Base-by-base conservation (phyloP, 2,113 vertebrate species). In the Noctilio leporinus region DNA sequence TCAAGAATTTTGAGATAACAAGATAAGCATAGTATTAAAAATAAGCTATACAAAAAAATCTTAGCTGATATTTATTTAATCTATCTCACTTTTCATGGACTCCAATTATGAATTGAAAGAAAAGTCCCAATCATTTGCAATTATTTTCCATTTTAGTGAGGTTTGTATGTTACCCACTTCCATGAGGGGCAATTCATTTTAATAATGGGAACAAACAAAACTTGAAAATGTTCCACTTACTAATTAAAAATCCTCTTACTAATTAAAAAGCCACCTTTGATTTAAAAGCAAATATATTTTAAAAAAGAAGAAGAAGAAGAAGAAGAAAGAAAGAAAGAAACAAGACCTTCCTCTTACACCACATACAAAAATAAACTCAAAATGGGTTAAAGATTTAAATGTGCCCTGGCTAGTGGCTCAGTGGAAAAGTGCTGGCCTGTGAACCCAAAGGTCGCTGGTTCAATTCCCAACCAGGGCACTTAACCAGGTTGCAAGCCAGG, bases 191-290 rank as follows among this genome's bases (percentile, higher is more conserved):
- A 53, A 64, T 88, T 65, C 15, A 45, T 95, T 88, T 96, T 88
- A 90, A 69, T 78, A 86, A 82, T 16, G 49, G 19, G 24, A 8
- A 75, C 49, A 73, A 85, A 70, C 9, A 80, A 70, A 70, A 64
- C 43, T 53, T 33, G 38, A 85, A 93, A 19, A 22, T 38, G 14
- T 51, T 72, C 72, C 5, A 26, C 12, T 95, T 92, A 86, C 40
- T 83, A 75, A 75, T 84, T 67, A 76, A 86, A 90, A 87, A n/a
- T 24, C 35, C 77, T 73, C 47, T 95, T 92, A 86, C 40, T 83
- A 75, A 75, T 84, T 67, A 76, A 86, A 90, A 87, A n/a, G 20
- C 35, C 77, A 69, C 47, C 40, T 16, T 64, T 62, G 22, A 62
- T 77, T 92, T 84, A 64, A 86, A 89, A 86, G 24, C 28, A 69